Percentiles rank a stretch among this genome's conserved stretches.
Evolutionary conservation across 2,888 invertebrate genomes (phyloP).

Genomic region (Drosophila borborema): DNA sequence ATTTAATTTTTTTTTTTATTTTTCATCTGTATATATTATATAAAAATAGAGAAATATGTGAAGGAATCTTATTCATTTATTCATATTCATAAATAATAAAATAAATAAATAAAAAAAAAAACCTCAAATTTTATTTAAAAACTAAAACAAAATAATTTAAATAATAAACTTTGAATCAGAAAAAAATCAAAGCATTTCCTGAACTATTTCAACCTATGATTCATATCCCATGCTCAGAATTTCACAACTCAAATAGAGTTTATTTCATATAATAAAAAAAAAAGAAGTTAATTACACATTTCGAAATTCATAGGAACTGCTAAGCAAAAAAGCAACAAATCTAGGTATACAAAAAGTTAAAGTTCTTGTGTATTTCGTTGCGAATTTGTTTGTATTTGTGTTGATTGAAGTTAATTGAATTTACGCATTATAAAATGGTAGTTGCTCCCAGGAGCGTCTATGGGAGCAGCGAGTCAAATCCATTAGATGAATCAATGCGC

Average conservation of each 20-base stretch:
- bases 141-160: too few relatives aligned
- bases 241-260: background rate
- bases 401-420: constrained; percentile 62
- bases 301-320: background rate
- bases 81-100: background rate
- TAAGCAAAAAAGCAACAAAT: background rate
- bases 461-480: constrained; percentile 54
- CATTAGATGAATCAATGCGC: constrained; percentile 75
- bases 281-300: background rate
- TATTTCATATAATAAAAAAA: background rate
- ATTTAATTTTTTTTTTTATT: too few relatives aligned
- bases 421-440: constrained; percentile 33
- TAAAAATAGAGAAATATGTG: too few relatives aligned
- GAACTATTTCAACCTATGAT: background rate
- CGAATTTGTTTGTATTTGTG: background rate
- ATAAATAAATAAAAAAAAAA: too few relatives aligned
- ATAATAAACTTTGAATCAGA: too few relatives aligned
- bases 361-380: background rate
- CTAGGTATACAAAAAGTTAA: background rate
- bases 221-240: background rate
- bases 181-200: background rate
- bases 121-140: too few relatives aligned
- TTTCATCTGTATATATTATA: too few relatives aligned
- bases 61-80: too few relatives aligned
- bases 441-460: constrained; percentile 63